Conservation (phyloP, 2,113 vertebrate species). For the Phalacrocorax brasilianus region DNA sequence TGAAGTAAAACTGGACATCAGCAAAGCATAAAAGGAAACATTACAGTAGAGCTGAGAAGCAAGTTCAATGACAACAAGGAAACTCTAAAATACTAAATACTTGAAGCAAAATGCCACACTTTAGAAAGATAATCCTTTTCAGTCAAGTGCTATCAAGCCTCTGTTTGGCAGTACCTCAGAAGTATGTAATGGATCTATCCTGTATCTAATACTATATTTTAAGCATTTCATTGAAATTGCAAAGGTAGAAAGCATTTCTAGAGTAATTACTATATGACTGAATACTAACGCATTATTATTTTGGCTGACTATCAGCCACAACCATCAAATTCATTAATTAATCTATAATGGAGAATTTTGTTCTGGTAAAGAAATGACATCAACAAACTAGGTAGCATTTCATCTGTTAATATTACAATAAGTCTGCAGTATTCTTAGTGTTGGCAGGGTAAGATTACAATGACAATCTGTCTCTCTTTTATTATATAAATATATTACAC, state of each 20-base stretch:
- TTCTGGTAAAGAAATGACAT: not conserved
- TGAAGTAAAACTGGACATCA: conserved; percentile 52
- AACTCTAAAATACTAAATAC: not conserved
- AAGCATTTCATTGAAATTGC: not conserved
- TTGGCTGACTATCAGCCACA: not conserved
- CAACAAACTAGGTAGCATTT: conserved; percentile 5
- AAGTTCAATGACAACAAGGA: not conserved
- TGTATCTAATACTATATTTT: not conserved
- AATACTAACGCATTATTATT: not conserved
- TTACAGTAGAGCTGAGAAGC: not conserved
- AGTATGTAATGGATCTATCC: not conserved
- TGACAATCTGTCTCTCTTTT: not conserved
- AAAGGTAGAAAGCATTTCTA: not conserved
- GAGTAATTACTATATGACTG: not conserved
- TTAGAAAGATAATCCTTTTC: not conserved
- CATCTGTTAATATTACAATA: not conserved
- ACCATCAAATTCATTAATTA: not conserved
- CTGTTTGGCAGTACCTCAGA: not conserved
- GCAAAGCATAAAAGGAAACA: not conserved
- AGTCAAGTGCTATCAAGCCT: not conserved
- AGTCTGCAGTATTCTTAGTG: not conserved
- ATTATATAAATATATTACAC: not conserved
- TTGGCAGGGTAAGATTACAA: not conserved
- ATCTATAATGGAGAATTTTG: not conserved
- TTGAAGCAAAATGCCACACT: not conserved